Base-by-base conservation (phyloP, 2,888 invertebrate genomes). In the Orchesellides sinensis region DNA sequence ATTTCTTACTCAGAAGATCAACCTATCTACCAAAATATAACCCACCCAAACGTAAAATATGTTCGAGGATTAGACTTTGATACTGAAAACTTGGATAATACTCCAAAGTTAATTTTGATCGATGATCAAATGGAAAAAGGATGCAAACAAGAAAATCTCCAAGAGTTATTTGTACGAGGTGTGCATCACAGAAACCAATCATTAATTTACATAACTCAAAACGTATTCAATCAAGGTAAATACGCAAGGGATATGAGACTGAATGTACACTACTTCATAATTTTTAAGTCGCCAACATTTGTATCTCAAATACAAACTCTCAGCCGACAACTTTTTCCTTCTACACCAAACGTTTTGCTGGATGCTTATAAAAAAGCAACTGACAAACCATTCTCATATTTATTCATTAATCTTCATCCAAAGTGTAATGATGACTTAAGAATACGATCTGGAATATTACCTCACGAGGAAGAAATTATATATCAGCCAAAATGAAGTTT, bases 291-390 rank as follows among this genome's bases (percentile, higher is more conserved):
- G 0, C 84, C 84, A 27, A 77, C 77, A 12, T 84, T 84, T 69
- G 14, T 25, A 10, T 81, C 81, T 12, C 81, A 81, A 63, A 32
- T 84, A n/a, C 19, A 19, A 23, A 10, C 54, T 23, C 12, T 84
- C 6, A 65, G 69, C 1, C 12, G 81, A 17, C 59, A 70, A 25
- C 12, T 84, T 1, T 69, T 81, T 49, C 84, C 84, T 0, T 12
- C 45, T 21, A 35, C 32, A 1, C n/a, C 10, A 10, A 49, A 35
- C 0, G 52, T 77, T 40, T 56, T 85, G 10, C 12, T 27, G 10
- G 75, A 70, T 1, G 77, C 84, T 0, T 85, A 85, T 63, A 75
- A 73, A 70, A 45, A 83, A 21, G 85, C 85, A 1, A 85, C 84
- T 6, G 25, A 21, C 14, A 35, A 54, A 12, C 77, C 83, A 5